A percentile compares a stretch with the other conserved stretches of the same genome.
These are phyloP conservation scores for Ciconia maguari DNA, from an alignment of 2,113 vertebrate genomes.

Conservation along the genomic window DNA sequence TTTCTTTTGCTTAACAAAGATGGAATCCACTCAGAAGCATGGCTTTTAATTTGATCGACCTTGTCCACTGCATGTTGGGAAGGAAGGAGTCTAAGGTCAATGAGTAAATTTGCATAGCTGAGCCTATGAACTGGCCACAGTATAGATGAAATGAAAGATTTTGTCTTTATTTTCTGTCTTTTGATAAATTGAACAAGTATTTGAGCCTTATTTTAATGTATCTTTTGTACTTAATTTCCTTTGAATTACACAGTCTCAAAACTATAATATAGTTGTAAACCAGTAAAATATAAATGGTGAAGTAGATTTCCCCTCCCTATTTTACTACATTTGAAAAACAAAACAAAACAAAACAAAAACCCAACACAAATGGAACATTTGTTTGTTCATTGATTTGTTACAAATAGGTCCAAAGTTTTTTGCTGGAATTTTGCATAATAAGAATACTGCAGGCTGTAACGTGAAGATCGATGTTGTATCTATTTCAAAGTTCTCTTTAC, in stretches of 20 bases:
- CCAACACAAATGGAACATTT: neutral
- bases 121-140: neutral
- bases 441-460: neutral
- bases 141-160: neutral
- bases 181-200: neutral
- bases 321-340: neutral
- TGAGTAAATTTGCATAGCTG: neutral
- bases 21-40: neutral
- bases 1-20: neutral
- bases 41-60: neutral
- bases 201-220: neutral
- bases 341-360: neutral
- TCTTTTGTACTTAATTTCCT: neutral
- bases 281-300: neutral
- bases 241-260: neutral
- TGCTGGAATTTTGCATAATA: neutral
- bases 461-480: conserved; percentile 24
- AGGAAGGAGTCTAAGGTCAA: neutral
- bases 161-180: neutral
- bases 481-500: conserved; percentile 40
- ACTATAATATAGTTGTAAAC: neutral
- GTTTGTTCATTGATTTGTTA: neutral
- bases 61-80: neutral
- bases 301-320: neutral
- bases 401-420: neutral